Percentiles rank a stretch among this genome's conserved stretches.
Conservation (phyloP, 2,888 invertebrate species). For the Pheosia tremula region DNA sequence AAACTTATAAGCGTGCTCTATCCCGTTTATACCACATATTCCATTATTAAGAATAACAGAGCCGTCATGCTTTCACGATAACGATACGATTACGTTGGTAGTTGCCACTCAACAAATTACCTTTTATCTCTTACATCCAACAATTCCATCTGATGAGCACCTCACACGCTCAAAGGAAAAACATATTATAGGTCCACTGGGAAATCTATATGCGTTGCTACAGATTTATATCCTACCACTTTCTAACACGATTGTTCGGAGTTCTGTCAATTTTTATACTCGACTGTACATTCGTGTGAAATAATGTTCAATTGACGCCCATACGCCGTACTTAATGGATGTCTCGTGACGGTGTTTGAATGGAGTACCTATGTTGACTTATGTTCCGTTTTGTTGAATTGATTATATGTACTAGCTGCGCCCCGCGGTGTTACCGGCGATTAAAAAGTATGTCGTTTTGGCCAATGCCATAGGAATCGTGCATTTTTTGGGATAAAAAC, state of each 20-base stretch:
- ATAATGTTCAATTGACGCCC: conserved; percentile 9
- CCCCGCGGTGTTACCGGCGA: no score
- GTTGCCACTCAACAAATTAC: no score
- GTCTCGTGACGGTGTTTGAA: neutral
- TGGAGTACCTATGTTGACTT: neutral
- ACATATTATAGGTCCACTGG: conserved; percentile 42
- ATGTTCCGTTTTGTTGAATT: neutral
- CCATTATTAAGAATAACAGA: no score
- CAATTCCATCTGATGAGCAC: conserved; percentile 20
- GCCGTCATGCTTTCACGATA: no score
- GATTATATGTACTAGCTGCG: neutral
- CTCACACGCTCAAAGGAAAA: conserved; percentile 29
- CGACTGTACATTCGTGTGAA: conserved; percentile 12
- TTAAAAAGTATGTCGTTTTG: no score
- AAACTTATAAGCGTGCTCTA: no score
- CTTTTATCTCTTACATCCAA: conserved; percentile 11
- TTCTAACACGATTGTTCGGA: conserved; percentile 8
- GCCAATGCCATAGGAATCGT: no score
- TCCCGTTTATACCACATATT: no score
- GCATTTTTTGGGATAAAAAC: no score
- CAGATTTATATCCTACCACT: conserved; percentile 39
- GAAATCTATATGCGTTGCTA: conserved; percentile 51
- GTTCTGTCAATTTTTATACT: conserved; percentile 20
- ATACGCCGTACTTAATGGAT: neutral
- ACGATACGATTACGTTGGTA: no score